Conservation (phyloP, 2,888 invertebrate genomes). For the Xestia sexstrigata region DNA sequence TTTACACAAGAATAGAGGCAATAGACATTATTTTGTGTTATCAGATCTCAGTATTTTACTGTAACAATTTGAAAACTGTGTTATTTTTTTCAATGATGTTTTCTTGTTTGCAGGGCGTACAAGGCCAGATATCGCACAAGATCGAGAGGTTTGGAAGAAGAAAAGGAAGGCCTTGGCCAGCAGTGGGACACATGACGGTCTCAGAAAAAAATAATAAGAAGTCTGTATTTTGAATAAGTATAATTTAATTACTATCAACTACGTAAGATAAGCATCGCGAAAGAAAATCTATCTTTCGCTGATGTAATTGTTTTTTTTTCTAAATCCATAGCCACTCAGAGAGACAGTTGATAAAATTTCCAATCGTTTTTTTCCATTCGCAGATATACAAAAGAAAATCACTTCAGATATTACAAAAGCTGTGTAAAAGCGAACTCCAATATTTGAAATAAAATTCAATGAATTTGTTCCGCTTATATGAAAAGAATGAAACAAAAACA, state of each 20-base stretch:
- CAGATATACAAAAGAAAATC: slow-evolving; percentile 57
- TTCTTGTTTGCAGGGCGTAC: too few relatives aligned
- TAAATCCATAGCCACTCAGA: slow-evolving; percentile 11
- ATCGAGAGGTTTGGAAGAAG: too few relatives aligned
- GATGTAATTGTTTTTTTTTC: neutral
- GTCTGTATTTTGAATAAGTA: neutral
- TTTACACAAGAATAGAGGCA: slow-evolving; percentile 28
- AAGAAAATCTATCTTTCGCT: neutral
- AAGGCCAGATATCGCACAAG: too few relatives aligned
- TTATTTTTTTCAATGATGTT: neutral
- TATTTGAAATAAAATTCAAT: slow-evolving; percentile 59
- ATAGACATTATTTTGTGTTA: slow-evolving; percentile 24
- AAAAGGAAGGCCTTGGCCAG: too few relatives aligned
- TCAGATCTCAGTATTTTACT: slow-evolving; percentile 1
- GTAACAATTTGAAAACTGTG: neutral
- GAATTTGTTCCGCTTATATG: slow-evolving; percentile 50
- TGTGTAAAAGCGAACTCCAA: slow-evolving; percentile 43
- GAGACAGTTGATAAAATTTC: slow-evolving; percentile 11
- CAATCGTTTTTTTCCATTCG: slow-evolving; percentile 40
- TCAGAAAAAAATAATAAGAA: too few relatives aligned
- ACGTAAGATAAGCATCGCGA: neutral
- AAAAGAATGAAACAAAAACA: slow-evolving; percentile 52
- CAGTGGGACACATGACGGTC: too few relatives aligned
- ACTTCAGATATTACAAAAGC: slow-evolving; percentile 55
- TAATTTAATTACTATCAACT: neutral